These are phyloP conservation scores for Zaprionus inermis DNA, from an alignment of 1,140 invertebrate genomes.

Conservation along the genomic window DNA sequence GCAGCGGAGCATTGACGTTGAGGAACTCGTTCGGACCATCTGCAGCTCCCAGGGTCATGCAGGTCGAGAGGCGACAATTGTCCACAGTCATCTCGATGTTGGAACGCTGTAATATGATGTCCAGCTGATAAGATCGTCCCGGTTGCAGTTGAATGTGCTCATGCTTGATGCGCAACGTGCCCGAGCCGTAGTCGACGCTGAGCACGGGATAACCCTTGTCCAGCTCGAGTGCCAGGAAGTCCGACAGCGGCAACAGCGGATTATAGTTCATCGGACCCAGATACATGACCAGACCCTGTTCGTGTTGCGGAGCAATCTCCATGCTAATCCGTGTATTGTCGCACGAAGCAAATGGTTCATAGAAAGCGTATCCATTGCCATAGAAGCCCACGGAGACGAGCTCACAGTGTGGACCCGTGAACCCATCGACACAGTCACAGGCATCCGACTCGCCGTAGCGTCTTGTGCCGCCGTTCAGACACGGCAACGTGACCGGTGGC, in stretches of 20 bases:
- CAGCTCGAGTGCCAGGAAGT: constrained; percentile 96
- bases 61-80: constrained; percentile 89
- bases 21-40: constrained; percentile 90
- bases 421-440: constrained; percentile 89
- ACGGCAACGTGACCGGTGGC: constrained; percentile 85
- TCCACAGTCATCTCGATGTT: constrained; percentile 92
- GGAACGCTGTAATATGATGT: constrained; percentile 90
- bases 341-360: constrained; percentile 91
- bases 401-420: constrained; percentile 95
- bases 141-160: constrained; percentile 90
- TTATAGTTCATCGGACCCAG: constrained; percentile 92
- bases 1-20: constrained; percentile 95
- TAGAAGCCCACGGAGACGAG: constrained; percentile 93
- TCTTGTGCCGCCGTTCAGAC: constrained; percentile 90
- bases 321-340: constrained; percentile 91
- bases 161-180: constrained; percentile 89
- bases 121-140: constrained; percentile 92
- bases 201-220: constrained; percentile 93
- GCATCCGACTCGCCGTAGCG: constrained; percentile 85
- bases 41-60: constrained; percentile 89
- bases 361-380: constrained; percentile 95
- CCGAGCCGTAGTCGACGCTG: constrained; percentile 95
- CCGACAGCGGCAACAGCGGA: constrained; percentile 87
- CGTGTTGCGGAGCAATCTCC: constrained; percentile 89
- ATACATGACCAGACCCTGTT: constrained; percentile 95